Conservation (phyloP, 1,140 invertebrate species). For the Drosophila neocordata region DNA sequence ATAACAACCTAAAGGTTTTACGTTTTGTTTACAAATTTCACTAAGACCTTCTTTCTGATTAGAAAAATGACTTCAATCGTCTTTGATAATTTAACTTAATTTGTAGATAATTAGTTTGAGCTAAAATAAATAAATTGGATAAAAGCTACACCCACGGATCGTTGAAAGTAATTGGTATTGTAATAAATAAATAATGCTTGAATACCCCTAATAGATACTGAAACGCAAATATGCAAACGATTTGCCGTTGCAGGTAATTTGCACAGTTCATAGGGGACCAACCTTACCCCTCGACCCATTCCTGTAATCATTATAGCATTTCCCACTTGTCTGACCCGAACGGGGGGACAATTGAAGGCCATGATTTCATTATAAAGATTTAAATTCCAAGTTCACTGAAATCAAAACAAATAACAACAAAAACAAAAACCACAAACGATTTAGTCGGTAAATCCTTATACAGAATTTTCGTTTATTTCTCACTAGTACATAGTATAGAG, state of each 20-base stretch:
- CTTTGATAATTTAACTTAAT: neutral
- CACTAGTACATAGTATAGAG: conserved; percentile 27
- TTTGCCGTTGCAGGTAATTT: conserved; percentile 43
- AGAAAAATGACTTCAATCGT: neutral
- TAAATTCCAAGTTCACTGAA: conserved; percentile 76
- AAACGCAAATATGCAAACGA: conserved; percentile 32
- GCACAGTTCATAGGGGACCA: conserved; percentile 10
- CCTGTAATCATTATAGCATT: neutral
- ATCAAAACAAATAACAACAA: conserved; percentile 19
- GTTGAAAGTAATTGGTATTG: neutral
- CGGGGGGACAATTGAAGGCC: conserved; percentile 41
- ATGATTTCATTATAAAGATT: conserved; percentile 76
- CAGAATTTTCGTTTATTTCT: conserved; percentile 22
- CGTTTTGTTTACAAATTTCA: neutral
- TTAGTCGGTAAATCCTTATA: conserved; percentile 31
- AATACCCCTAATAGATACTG: conserved; percentile 39
- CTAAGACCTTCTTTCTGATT: neutral
- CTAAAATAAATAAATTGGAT: neutral
- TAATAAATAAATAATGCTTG: conserved; percentile 21
- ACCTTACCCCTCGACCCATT: too few species aligned
- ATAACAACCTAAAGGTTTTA: neutral
- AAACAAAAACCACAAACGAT: conserved; percentile 18
- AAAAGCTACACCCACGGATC: conserved; percentile 4
- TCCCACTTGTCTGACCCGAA: conserved; percentile 21
- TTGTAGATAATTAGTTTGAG: neutral